phyloP scores from a whole-genome alignment of 2,888 invertebrate species.

The Microdon myrmicae region DNA sequence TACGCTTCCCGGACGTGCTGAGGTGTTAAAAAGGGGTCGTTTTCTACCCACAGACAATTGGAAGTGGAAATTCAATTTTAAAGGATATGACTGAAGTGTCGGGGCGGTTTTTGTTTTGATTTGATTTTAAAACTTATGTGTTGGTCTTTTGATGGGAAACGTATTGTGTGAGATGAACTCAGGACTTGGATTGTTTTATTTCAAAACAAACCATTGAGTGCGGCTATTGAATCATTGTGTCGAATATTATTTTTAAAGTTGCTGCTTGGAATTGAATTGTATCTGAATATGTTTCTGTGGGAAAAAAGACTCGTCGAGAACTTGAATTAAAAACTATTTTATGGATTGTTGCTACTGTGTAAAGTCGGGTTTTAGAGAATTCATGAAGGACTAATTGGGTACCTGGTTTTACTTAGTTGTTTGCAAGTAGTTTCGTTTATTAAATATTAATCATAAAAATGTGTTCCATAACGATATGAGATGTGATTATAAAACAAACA shows the following conservation, averaged over 20 bases:
- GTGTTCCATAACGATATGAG: too few species aligned
- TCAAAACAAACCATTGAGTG: conserved; percentile 26
- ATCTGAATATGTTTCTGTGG: too few species aligned
- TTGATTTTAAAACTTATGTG: conserved; percentile 48
- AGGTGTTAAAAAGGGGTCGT: conserved; percentile 18
- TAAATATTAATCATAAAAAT: too few species aligned
- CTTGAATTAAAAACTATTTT: too few species aligned
- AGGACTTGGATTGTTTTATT: conserved; percentile 5
- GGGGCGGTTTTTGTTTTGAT: conserved; percentile 43
- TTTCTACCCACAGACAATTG: conserved; percentile 3
- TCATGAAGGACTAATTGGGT: too few species aligned
- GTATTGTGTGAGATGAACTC: conserved; percentile 15
- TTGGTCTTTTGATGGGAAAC: conserved; percentile 31
- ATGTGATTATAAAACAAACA: too few species aligned
- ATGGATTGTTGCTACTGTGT: too few species aligned
- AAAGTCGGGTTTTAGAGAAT: too few species aligned
- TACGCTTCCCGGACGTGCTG: neutral
- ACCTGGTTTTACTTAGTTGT: too few species aligned
- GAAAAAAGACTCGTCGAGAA: too few species aligned
- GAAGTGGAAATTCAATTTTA: conserved; percentile 40
- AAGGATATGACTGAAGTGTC: conserved; percentile 13
- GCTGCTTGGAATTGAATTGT: too few species aligned
- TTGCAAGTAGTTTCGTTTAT: too few species aligned
- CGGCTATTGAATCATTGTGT: conserved; percentile 12
- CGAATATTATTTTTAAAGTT: conserved; percentile 33